Evolutionary conservation across 2,888 invertebrate species (phyloP).

Genomic region (Theodoxus fluviatilis): DNA sequence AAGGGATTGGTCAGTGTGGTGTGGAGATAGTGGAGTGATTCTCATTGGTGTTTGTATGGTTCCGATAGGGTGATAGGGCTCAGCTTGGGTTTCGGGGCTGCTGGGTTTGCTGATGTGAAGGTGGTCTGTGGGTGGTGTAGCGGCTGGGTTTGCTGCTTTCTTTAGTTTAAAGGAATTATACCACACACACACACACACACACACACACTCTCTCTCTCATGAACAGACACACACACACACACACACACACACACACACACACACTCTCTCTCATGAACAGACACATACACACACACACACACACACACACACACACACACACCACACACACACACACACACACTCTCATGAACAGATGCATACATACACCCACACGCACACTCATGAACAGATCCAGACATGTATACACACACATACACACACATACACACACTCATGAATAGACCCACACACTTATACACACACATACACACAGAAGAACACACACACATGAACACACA

Average conservation of each 20-base stretch:
- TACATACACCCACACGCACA: background rate
- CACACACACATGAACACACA: background rate
- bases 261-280: background rate
- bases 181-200: constrained; percentile 27
- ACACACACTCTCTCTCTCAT: constrained; percentile 21
- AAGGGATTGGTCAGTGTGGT: too few relatives aligned
- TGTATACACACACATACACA: background rate
- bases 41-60: background rate
- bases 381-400: background rate
- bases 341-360: background rate
- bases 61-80: background rate
- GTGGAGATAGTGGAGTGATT: constrained; percentile 10
- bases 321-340: constrained; percentile 11
- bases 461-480: background rate
- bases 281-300: constrained; percentile 1
- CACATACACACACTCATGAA: constrained; percentile 1
- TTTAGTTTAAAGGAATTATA: background rate
- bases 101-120: background rate
- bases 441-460: background rate
- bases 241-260: constrained; percentile 24
- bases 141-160: too few relatives aligned
- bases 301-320: constrained; percentile 13
- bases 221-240: constrained; percentile 23
- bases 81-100: background rate
- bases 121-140: background rate